Percentiles rank a stretch among this genome's conserved stretches.
Evolutionary conservation across 1,140 invertebrate genomes (phyloP).

Genomic region (Magallana gigas): DNA sequence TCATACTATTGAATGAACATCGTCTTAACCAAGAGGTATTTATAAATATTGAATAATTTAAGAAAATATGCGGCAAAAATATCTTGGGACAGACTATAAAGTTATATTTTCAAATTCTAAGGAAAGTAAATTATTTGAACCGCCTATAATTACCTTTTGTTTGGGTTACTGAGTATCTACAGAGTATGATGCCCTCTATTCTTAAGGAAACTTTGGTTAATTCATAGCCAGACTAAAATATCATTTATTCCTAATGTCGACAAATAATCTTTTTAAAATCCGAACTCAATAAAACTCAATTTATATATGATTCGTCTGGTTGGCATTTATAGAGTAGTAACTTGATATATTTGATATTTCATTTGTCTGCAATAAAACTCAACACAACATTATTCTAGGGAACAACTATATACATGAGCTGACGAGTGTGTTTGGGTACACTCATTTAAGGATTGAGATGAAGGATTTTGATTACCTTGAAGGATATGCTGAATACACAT

Average conservation of each 20-base stretch:
- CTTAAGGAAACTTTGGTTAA: no score
- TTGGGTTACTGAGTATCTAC: no score
- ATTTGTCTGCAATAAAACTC: neutral
- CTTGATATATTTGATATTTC: neutral
- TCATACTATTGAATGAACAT: no score
- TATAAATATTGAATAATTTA: no score
- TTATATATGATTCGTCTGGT: neutral
- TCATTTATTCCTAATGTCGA: neutral
- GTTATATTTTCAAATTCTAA: no score
- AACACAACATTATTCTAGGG: neutral
- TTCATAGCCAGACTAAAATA: no score
- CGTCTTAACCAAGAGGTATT: no score
- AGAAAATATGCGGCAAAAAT: no score
- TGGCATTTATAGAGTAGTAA: neutral
- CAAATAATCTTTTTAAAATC: neutral
- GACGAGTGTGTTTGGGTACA: neutral
- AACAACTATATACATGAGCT: neutral
- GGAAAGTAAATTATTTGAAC: no score
- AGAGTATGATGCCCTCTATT: no score
- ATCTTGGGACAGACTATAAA: no score
- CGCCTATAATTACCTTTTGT: no score
- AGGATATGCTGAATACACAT: neutral
- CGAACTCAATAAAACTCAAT: neutral
- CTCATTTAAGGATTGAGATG: neutral
- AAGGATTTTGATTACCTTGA: neutral